Base-by-base conservation (phyloP, 2,113 vertebrate genomes). In the Hyaena hyaena region DNA sequence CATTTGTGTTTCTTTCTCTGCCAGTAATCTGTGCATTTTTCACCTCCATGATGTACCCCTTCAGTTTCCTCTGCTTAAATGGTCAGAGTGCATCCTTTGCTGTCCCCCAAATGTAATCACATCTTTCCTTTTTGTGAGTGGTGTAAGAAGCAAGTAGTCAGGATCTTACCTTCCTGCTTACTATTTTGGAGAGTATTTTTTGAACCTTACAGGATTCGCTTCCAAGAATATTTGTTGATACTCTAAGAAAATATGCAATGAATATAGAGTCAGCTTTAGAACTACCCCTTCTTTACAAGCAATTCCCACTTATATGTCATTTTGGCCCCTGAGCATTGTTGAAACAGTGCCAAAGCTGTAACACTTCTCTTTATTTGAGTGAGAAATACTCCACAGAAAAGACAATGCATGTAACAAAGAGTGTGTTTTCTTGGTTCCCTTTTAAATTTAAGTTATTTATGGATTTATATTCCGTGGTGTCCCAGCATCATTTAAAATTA, bases 371-470 rank as follows among this genome's bases (percentile, higher is more conserved):
- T 92, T 48, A 9, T 5, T n/a, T 87, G 31, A 66, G 76, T 91
- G 24, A 97, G 33, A 87, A 90, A 21, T 88, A 61, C 31, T 97
- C 85, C 14, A 87, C 19, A 48, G 45, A 85, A 96, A 96, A 98
- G 28, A n/a, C 10, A 94, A 96, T 92, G 91, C 45, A 21, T 83
- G 24, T 93, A 53, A 66, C n/a, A 77, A 50, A 80, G 45, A 31
- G 33, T 88, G 9, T 90, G 83, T 90, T 97, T 96, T 92, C 87
- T 96, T 65, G 58, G 28, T 68, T 86, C 53, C 6, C 81, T 97
- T 97, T 98, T 93, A 12, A 92, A 98, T 97, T 96, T 97, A 90
- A 93, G 94, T 95, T 95, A 97, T 96, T 97, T 98, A 96, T 87
- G 93, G 79, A 80, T 98, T 98, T 93, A 71, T 61, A 93, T 98